Conservation (phyloP, 2,888 invertebrate genomes). For the Drosophila paramelanica region DNA sequence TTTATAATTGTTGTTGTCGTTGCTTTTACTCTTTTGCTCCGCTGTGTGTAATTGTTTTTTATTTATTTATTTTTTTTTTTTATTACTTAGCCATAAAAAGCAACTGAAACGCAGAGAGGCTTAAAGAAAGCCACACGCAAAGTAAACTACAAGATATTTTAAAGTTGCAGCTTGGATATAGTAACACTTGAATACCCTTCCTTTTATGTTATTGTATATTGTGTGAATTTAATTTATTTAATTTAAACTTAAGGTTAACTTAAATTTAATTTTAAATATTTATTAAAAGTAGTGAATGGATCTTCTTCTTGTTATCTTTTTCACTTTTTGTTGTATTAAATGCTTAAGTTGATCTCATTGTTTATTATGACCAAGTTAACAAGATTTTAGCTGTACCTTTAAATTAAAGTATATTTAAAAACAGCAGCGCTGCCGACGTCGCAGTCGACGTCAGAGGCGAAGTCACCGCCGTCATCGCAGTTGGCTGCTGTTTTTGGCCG, state of each 20-base stretch:
- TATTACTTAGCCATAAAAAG: constrained; percentile 72
- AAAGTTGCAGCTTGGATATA: not conserved
- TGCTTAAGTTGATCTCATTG: not conserved
- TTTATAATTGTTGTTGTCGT: constrained; percentile 60
- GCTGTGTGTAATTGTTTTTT: constrained; percentile 37
- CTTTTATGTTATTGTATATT: not conserved
- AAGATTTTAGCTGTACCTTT: not conserved
- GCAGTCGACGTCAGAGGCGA: constrained; percentile 15
- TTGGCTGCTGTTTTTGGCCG: constrained; percentile 57
- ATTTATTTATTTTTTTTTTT: constrained; percentile 17
- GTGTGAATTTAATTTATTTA: too few species aligned
- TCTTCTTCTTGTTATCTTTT: not conserved
- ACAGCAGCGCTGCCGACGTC: constrained; percentile 31
- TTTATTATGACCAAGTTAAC: not conserved
- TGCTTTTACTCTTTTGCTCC: constrained; percentile 44
- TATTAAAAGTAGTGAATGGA: not conserved
- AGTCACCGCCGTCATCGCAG: constrained; percentile 29
- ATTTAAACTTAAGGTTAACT: not conserved
- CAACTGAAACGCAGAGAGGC: constrained; percentile 53
- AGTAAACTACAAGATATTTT: constrained; percentile 28
- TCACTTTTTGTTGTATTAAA: too few species aligned
- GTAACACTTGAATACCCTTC: constrained; percentile 19
- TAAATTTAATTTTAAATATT: not conserved
- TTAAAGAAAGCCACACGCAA: constrained; percentile 62
- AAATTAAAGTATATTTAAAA: constrained; percentile 26